Evolutionary conservation across 2,797 vertebrate species (phyloP).

Genomic region (Sarcophilus harrisii): DNA sequence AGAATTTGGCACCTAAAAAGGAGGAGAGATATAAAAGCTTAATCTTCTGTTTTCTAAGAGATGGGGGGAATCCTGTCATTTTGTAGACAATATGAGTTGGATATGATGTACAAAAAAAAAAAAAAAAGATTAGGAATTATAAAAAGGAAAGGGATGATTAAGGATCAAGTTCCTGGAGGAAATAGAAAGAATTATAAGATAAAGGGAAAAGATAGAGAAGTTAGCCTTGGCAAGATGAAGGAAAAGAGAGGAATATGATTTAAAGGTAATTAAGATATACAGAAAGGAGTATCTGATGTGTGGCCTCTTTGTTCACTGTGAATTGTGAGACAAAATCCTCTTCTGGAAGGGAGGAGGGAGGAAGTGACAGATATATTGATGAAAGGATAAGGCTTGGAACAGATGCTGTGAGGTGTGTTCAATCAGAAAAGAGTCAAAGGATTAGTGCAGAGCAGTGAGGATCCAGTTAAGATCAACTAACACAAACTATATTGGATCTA

Average conservation of each 20-base stretch:
- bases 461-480: background rate
- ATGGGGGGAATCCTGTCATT: background rate
- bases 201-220: background rate
- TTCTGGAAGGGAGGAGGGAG: background rate
- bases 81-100: background rate
- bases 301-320: background rate
- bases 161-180: background rate
- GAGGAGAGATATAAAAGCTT: background rate
- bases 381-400: background rate
- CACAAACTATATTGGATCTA: background rate
- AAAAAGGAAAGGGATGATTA: background rate
- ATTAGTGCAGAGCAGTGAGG: background rate
- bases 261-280: background rate
- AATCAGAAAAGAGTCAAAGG: background rate
- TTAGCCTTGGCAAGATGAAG: background rate
- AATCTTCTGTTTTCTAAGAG: background rate
- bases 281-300: background rate
- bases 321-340: background rate
- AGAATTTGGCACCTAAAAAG: background rate
- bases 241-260: background rate
- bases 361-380: background rate
- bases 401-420: background rate
- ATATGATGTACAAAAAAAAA: background rate
- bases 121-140: background rate
- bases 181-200: background rate